Evolutionary conservation across 2,797 vertebrate species (phyloP).

Genomic region (Podarcis lilfordi): DNA sequence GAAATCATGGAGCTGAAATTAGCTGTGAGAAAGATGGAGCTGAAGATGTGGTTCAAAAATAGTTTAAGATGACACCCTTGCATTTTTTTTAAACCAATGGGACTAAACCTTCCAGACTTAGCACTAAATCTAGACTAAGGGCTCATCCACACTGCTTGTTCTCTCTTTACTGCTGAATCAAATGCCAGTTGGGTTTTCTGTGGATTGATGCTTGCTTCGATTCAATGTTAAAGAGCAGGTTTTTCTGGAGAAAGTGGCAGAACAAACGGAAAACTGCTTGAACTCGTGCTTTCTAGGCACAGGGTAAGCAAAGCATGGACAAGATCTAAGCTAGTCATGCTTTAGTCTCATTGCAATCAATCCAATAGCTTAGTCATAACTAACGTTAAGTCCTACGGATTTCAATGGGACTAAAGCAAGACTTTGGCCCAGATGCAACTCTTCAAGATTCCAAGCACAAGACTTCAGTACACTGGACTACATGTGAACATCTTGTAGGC

Average conservation of each 20-base stretch:
- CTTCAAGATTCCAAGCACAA: not conserved
- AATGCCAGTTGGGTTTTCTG: too few relatives aligned
- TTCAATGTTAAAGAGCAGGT: too few relatives aligned
- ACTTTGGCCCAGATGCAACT: not conserved
- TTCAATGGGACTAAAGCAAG: not conserved
- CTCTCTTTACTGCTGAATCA: too few relatives aligned
- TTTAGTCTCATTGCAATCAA: not conserved
- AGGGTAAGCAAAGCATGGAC: too few relatives aligned
- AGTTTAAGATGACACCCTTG: not conserved
- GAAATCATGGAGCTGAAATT: slow-evolving; percentile 7
- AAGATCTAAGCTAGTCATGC: not conserved
- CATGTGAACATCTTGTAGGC: not conserved
- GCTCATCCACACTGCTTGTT: too few relatives aligned
- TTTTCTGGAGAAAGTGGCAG: too few relatives aligned
- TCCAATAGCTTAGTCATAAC: not conserved
- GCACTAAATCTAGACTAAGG: not conserved
- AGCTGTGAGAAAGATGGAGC: not conserved
- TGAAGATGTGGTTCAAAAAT: not conserved
- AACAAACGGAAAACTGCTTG: too few relatives aligned
- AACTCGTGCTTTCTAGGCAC: too few relatives aligned
- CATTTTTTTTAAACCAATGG: not conserved
- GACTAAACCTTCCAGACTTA: not conserved
- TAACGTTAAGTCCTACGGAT: not conserved
- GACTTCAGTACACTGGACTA: not conserved
- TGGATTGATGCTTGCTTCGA: too few relatives aligned